A percentile compares a stretch with the other conserved stretches of the same genome.
Evolutionary conservation across 2,797 vertebrate species (phyloP).

Genomic region (Acomys russatus): DNA sequence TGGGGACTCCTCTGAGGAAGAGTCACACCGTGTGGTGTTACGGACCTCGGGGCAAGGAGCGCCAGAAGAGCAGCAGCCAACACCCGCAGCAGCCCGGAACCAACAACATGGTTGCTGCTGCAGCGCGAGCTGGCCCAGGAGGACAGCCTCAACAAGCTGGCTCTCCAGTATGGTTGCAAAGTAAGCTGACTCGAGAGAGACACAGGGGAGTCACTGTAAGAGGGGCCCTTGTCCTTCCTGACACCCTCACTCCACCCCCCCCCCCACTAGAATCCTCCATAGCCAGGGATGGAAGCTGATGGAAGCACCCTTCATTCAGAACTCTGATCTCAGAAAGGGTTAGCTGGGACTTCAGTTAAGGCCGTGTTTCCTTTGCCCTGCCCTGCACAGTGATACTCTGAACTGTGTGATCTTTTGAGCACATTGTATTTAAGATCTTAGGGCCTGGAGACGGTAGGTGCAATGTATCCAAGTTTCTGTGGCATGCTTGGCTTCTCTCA

Average conservation of each 20-base stretch:
- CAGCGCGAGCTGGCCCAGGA: slow-evolving; percentile 91
- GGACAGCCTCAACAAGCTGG: slow-evolving; percentile 96
- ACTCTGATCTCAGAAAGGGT: background rate
- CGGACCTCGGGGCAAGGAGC: slow-evolving; percentile 87
- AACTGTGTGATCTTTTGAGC: background rate
- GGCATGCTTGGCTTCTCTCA: background rate
- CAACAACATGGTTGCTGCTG: slow-evolving; percentile 90
- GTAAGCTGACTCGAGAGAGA: slow-evolving; percentile 86
- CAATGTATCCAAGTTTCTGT: background rate
- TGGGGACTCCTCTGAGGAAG: slow-evolving; percentile 90
- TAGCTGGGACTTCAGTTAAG: background rate
- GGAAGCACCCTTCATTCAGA: rapidly evolving
- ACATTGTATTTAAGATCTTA: slow-evolving; percentile 11
- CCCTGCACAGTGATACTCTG: background rate
- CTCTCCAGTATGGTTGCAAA: slow-evolving; percentile 97
- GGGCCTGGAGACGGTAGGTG: background rate
- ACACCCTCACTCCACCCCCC: too few species aligned
- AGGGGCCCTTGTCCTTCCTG: rapidly evolving
- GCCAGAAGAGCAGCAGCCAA: slow-evolving; percentile 61
- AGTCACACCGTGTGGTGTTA: slow-evolving; percentile 88
- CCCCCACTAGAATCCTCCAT: background rate
- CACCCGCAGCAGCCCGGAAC: slow-evolving; percentile 68
- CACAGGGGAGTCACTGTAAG: too few species aligned
- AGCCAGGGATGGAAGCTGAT: background rate
- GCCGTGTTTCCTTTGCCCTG: background rate